Evolutionary conservation across 2,113 vertebrate genomes (phyloP).

Genomic region (Notothenia rossii): DNA sequence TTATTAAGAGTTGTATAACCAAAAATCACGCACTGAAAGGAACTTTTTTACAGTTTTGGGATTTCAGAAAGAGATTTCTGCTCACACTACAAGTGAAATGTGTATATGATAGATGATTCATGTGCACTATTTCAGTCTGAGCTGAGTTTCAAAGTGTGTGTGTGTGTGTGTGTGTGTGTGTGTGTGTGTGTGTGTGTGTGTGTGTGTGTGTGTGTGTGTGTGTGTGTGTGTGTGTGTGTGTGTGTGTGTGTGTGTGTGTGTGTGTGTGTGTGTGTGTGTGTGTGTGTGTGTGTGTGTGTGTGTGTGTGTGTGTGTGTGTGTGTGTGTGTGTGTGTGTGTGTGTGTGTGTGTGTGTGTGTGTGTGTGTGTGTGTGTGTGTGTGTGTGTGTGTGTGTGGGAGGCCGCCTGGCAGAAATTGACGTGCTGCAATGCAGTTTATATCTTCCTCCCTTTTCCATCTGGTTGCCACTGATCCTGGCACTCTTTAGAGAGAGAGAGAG

Average conservation of each 20-base stretch:
- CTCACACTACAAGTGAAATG: constrained; percentile 46
- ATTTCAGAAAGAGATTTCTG: constrained; percentile 39
- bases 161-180: not conserved
- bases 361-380: constrained; percentile 12
- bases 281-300: not conserved
- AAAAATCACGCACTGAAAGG: too few relatives aligned
- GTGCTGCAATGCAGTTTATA: constrained; percentile 75
- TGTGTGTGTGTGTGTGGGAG: constrained; percentile 50
- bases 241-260: constrained; percentile 2
- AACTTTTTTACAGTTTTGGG: constrained; percentile 9
- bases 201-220: constrained; percentile 47
- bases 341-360: not conserved
- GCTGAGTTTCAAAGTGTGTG: constrained; percentile 9
- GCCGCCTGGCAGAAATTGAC: constrained; percentile 56
- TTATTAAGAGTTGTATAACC: too few relatives aligned
- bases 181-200: not conserved
- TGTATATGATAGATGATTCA: constrained; percentile 64
- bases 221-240: constrained; percentile 54
- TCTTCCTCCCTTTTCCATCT: constrained; percentile 63
- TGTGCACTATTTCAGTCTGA: constrained; percentile 49
- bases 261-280: constrained; percentile 15
- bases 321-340: constrained; percentile 18
- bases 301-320: constrained; percentile 3
- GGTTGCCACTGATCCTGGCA: constrained; percentile 49
- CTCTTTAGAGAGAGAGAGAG: not conserved